Conservation (phyloP, 2,888 invertebrate species). For the Spodoptera exigua region DNA sequence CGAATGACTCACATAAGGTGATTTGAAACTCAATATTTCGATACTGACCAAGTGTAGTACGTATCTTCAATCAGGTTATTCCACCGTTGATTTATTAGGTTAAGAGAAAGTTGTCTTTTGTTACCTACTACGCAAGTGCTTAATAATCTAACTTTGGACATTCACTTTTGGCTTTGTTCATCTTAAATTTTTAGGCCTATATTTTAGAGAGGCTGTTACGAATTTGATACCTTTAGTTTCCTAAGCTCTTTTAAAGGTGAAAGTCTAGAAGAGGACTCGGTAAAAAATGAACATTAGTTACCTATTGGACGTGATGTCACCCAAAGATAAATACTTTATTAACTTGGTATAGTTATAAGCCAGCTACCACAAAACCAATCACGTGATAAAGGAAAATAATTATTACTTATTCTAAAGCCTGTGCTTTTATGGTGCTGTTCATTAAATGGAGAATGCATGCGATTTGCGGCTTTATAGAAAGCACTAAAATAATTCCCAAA, state of each 20-base stretch:
- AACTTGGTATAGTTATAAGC: too few relatives aligned
- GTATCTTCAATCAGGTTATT: constrained; percentile 27
- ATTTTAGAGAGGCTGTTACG: constrained; percentile 11
- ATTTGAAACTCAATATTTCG: constrained; percentile 13
- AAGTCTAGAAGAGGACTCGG: too few relatives aligned
- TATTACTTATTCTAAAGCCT: too few relatives aligned
- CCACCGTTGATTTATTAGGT: constrained; percentile 22
- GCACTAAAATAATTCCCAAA: too few relatives aligned
- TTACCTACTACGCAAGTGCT: constrained; percentile 8
- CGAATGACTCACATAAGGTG: constrained; percentile 22
- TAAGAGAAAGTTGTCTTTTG: constrained; percentile 47
- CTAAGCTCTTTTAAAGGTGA: neutral
- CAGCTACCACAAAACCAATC: too few relatives aligned
- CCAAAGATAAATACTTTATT: too few relatives aligned
- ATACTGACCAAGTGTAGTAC: constrained; percentile 21
- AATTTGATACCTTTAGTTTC: neutral
- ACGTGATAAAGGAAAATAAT: too few relatives aligned
- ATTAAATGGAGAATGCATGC: too few relatives aligned
- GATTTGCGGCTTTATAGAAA: too few relatives aligned
- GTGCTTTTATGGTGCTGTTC: too few relatives aligned
- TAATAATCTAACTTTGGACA: constrained; percentile 22
- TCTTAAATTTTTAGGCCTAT: constrained; percentile 25
- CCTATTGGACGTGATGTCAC: too few relatives aligned
- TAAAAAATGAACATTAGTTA: too few relatives aligned
- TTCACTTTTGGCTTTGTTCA: constrained; percentile 38